Evolutionary conservation across 2,888 invertebrate species (phyloP).

Genomic region (Ochropleura plecta): DNA sequence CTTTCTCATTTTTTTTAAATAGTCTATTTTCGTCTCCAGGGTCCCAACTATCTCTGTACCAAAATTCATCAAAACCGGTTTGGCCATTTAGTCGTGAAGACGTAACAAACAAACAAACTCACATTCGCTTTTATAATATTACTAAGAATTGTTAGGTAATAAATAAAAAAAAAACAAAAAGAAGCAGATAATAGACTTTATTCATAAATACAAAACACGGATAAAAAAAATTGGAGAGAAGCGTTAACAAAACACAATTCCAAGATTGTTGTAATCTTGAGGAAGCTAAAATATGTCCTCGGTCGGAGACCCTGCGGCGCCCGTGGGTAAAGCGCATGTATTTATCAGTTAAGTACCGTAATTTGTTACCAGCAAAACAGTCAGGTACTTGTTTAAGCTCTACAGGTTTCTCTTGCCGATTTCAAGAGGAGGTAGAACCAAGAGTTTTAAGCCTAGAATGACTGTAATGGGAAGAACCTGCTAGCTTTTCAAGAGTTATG

Average conservation of each 20-base stretch:
- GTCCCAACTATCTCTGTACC: no score
- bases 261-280: conserved; percentile 24
- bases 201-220: not conserved
- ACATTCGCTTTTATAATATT: no score
- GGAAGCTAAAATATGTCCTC: conserved; percentile 40
- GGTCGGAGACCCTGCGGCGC: conserved; percentile 27
- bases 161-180: not conserved
- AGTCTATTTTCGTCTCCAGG: no score
- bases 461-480: not conserved
- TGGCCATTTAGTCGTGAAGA: no score
- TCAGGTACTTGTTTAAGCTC: conserved; percentile 1
- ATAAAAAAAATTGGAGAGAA: not conserved
- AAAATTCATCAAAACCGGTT: no score
- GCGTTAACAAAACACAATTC: conserved; percentile 13
- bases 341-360: conserved; percentile 45
- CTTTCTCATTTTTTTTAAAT: no score
- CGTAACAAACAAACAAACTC: no score
- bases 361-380: conserved; percentile 39
- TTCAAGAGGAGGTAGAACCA: not conserved
- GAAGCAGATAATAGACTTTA: not conserved
- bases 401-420: conserved; percentile 27
- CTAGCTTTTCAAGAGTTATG: not conserved
- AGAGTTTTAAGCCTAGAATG: not conserved
- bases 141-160: not conserved
- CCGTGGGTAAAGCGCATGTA: conserved; percentile 34